Conservation (phyloP, 2,888 invertebrate species). For the Zygothrica quintamaculata region DNA sequence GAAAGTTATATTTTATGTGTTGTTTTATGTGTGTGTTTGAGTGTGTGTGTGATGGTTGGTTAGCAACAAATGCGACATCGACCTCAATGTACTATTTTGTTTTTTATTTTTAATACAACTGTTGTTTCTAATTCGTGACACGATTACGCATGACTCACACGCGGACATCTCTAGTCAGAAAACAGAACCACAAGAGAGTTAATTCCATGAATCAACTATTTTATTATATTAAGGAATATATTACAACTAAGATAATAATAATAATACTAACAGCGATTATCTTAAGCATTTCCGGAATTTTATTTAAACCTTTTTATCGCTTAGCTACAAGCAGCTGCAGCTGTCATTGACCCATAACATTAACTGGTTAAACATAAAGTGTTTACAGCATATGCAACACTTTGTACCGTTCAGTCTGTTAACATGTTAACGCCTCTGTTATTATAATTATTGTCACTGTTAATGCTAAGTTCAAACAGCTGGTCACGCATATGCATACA, state of each 20-base stretch:
- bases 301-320: conserved; percentile 10
- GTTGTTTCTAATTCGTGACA: not conserved
- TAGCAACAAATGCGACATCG: conserved; percentile 47
- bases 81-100: conserved; percentile 22
- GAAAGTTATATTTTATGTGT: conserved; percentile 38
- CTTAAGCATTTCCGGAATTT: conserved; percentile 8
- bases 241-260: no score
- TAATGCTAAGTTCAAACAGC: conserved; percentile 49
- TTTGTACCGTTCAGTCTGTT: no score
- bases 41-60: conserved; percentile 30
- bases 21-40: no score
- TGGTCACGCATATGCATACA: conserved; percentile 37
- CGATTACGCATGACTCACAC: not conserved
- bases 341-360: conserved; percentile 36
- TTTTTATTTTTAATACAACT: not conserved
- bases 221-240: no score
- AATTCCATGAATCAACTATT: no score
- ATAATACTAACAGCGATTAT: conserved; percentile 13
- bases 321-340: conserved; percentile 2
- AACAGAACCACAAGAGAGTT: not conserved
- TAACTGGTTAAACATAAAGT: conserved; percentile 3
- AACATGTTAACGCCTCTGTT: conserved; percentile 18
- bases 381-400: no score
- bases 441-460: conserved; percentile 19
- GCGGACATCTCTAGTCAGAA: not conserved